A percentile compares a stretch with the other conserved stretches of the same genome.
phyloP scores from a whole-genome alignment of 2,797 vertebrate genomes.

The Neosilurus hyrtlii region DNA sequence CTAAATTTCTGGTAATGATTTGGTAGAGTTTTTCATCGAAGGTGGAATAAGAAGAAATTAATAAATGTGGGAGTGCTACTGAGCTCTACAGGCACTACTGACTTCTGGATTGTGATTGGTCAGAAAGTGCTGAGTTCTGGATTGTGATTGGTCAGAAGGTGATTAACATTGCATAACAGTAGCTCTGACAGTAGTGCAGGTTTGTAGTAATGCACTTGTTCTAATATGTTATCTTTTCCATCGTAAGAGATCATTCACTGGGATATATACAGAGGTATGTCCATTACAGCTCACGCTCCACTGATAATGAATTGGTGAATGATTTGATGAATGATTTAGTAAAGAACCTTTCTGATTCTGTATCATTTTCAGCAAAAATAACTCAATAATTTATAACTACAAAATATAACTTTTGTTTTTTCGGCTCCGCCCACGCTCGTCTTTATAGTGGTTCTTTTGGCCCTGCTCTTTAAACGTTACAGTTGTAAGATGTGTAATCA shows the following conservation, averaged over 20 bases:
- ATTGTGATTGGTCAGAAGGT: background rate
- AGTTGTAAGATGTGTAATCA: background rate
- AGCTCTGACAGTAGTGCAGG: background rate
- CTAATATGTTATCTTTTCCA: background rate
- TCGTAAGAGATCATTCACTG: background rate
- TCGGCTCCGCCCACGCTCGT: background rate
- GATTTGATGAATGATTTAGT: too few relatives aligned
- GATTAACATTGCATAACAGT: background rate
- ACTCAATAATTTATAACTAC: background rate
- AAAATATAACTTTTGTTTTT: background rate
- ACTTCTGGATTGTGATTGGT: background rate
- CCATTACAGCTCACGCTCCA: too few relatives aligned
- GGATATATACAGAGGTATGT: background rate
- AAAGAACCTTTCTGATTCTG: too few relatives aligned
- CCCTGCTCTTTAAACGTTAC: background rate
- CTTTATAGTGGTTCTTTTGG: too few relatives aligned
- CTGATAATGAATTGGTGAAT: too few relatives aligned
- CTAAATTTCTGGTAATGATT: background rate
- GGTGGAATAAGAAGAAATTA: background rate
- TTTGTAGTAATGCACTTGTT: background rate
- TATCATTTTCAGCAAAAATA: background rate
- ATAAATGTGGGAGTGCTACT: background rate
- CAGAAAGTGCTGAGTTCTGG: background rate
- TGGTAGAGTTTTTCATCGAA: background rate
- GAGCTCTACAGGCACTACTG: too few relatives aligned